Evolutionary conservation across 2,113 vertebrate species (phyloP).

Genomic region (Orcinus orca): DNA sequence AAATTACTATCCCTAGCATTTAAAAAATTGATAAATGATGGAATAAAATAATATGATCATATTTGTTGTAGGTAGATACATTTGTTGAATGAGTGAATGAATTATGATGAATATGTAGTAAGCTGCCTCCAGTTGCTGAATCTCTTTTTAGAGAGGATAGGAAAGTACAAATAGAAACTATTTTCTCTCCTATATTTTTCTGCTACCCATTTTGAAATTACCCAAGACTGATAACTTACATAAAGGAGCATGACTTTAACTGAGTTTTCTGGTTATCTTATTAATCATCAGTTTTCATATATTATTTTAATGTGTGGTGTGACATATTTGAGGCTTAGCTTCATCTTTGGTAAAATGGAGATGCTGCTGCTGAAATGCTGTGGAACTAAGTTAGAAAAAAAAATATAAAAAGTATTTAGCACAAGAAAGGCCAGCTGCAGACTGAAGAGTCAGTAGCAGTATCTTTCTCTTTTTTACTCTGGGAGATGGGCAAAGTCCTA

Average conservation of each 20-base stretch:
- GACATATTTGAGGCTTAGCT: not conserved
- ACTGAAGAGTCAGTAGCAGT: not conserved
- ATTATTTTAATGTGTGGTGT: not conserved
- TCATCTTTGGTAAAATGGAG: not conserved
- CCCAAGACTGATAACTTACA: not conserved
- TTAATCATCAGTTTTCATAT: not conserved
- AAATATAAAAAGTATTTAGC: not conserved
- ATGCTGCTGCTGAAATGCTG: not conserved
- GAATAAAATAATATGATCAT: not conserved
- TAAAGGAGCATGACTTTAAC: not conserved
- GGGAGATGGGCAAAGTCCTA: not conserved
- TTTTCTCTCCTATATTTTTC: not conserved
- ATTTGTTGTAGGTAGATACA: not conserved
- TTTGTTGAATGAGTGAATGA: not conserved
- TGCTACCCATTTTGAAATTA: not conserved
- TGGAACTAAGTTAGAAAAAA: not conserved
- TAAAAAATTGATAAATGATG: not conserved
- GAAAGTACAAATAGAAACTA: not conserved
- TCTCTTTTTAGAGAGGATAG: not conserved
- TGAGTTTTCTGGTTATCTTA: not conserved
- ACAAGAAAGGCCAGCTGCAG: not conserved
- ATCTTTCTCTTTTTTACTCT: not conserved
- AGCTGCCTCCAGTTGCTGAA: not conserved
- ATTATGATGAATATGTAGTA: not conserved
- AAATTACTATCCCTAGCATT: not conserved